Percentiles rank a stretch among this genome's conserved stretches.
These are phyloP conservation scores for Potorous gilbertii DNA, from an alignment of 2,797 vertebrate species.

Conservation along the genomic window DNA sequence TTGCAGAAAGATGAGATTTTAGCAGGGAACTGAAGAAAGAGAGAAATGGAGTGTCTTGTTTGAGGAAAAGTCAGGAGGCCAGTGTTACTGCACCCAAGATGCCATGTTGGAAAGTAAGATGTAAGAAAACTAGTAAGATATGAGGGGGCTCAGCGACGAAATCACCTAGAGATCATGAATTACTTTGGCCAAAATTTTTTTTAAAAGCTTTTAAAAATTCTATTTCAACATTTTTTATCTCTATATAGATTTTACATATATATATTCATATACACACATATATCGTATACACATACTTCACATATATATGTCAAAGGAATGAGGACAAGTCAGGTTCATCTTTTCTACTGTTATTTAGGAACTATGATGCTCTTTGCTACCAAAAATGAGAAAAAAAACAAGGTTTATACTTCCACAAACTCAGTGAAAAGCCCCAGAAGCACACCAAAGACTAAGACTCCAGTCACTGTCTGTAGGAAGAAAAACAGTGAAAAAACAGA, in stretches of 20 bases:
- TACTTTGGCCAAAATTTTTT: constrained; percentile 68
- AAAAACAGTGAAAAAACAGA: constrained; percentile 77
- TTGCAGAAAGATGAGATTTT: background rate
- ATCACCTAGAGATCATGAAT: constrained; percentile 50
- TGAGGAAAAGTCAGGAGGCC: background rate
- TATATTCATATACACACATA: background rate
- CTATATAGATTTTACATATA: too few species aligned
- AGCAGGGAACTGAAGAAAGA: background rate
- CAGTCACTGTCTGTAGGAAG: constrained; percentile 84
- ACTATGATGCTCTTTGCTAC: constrained; percentile 90
- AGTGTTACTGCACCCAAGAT: background rate
- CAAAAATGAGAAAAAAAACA: constrained; percentile 86
- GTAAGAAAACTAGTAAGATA: background rate
- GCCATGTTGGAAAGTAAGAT: background rate
- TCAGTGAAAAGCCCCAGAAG: constrained; percentile 87
- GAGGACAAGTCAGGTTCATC: constrained; percentile 1
- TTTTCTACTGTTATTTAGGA: constrained; percentile 83
- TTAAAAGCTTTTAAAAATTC: constrained; percentile 46
- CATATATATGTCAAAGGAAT: constrained; percentile 37
- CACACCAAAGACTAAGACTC: constrained; percentile 88
- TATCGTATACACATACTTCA: background rate
- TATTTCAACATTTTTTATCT: constrained; percentile 58
- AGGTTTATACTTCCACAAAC: constrained; percentile 88
- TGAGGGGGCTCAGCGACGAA: background rate
- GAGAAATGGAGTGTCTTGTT: background rate